Evolutionary conservation across 2,888 invertebrate species (phyloP).

Genomic region (Drosophila hamatofila): DNA sequence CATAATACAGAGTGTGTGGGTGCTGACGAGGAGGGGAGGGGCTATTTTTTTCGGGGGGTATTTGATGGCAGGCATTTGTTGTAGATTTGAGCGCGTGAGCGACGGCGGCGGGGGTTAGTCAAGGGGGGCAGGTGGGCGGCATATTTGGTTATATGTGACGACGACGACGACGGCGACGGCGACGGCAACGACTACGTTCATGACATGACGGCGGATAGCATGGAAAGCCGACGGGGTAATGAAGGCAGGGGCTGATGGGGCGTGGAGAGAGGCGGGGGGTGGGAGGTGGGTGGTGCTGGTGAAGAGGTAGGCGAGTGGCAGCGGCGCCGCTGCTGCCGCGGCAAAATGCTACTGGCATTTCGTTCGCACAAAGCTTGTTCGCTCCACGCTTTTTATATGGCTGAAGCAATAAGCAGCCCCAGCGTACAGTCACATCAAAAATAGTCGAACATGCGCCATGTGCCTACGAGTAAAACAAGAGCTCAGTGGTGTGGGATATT

Average conservation of each 20-base stretch:
- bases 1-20: neutral
- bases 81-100: constrained; percentile 55
- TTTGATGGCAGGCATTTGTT: constrained; percentile 37
- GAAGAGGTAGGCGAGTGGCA: constrained; percentile 34
- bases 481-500: constrained; percentile 10
- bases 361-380: constrained; percentile 77
- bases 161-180: constrained; percentile 35
- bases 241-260: constrained; percentile 6
- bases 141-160: constrained; percentile 65
- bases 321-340: constrained; percentile 64
- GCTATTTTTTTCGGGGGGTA: neutral
- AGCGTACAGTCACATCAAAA: constrained; percentile 79
- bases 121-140: constrained; percentile 44
- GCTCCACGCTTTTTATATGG: constrained; percentile 79
- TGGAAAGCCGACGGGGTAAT: constrained; percentile 29
- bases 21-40: neutral
- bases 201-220: constrained; percentile 36
- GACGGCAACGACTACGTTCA: constrained; percentile 36
- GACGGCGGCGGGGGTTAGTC: constrained; percentile 20
- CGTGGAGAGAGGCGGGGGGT: neutral
- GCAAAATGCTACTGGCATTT: constrained; percentile 81
- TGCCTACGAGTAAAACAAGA: constrained; percentile 27
- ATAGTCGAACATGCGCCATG: constrained; percentile 78
- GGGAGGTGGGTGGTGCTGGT: neutral
- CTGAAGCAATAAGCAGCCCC: constrained; percentile 64